Evolutionary conservation across 2,888 invertebrate species (phyloP).

Genomic region (Hofmannophila pseudospretella): DNA sequence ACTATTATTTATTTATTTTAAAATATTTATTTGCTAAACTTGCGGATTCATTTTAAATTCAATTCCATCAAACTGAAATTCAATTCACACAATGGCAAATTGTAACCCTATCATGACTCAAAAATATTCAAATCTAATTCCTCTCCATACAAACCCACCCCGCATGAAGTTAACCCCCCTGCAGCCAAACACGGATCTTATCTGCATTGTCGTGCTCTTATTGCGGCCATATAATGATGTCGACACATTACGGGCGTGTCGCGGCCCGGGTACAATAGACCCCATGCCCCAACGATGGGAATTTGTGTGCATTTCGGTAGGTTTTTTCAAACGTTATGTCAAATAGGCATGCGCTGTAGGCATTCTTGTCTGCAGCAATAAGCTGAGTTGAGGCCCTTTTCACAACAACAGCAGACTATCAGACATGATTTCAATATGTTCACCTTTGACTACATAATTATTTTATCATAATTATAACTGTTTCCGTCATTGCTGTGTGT

Average conservation of each 20-base stretch:
- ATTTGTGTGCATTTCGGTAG: constrained; percentile 2
- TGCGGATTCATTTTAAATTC: no score
- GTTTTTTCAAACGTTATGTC: background rate
- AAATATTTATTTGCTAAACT: no score
- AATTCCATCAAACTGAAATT: no score
- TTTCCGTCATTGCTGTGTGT: no score
- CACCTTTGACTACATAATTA: no score
- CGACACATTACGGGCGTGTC: constrained; percentile 50
- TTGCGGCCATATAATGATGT: constrained; percentile 58
- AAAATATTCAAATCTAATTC: constrained; percentile 3
- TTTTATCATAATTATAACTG: no score
- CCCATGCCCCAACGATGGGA: constrained; percentile 1
- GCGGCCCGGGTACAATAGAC: constrained; percentile 14
- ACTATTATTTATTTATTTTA: no score
- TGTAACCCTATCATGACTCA: background rate
- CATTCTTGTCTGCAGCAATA: no score
- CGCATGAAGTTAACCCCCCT: constrained; percentile 37
- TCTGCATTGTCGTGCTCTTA: constrained; percentile 58
- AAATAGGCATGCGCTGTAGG: no score
- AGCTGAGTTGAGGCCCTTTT: no score
- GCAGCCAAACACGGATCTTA: constrained; percentile 48
- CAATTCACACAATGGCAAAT: background rate
- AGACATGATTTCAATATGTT: no score
- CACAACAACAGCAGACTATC: no score
- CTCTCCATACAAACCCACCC: constrained; percentile 23